A percentile compares a stretch with the other conserved stretches of the same genome.
Evolutionary conservation across 2,888 invertebrate species (phyloP).

Genomic region (Darwinula stevensoni): DNA sequence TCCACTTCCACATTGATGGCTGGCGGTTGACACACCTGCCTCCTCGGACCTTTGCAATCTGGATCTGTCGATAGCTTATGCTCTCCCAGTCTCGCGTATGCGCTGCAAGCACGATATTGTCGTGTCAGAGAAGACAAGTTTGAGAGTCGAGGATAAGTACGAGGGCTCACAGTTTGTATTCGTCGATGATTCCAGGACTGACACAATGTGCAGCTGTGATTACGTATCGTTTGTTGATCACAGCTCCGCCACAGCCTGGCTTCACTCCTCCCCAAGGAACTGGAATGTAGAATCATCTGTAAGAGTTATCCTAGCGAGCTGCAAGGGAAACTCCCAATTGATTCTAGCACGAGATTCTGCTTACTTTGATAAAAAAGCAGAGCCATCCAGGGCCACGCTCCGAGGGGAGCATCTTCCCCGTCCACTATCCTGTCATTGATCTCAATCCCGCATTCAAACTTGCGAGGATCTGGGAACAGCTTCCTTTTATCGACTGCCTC

Average conservation of each 20-base stretch:
- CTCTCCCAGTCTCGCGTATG: not conserved
- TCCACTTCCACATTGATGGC: not conserved
- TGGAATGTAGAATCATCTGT: not conserved
- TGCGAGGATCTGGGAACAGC: conserved; percentile 1
- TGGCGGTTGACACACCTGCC: too few species aligned
- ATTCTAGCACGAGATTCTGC: too few species aligned
- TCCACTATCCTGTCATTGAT: not conserved
- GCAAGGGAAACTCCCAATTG: too few species aligned
- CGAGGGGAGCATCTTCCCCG: not conserved
- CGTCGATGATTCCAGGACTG: too few species aligned
- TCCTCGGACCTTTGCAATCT: too few species aligned
- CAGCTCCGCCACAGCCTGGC: not conserved
- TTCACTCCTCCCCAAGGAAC: not conserved
- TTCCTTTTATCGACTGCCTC: not conserved
- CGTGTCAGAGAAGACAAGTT: too few species aligned
- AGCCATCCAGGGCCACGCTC: conserved; percentile 1
- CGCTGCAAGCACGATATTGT: too few species aligned
- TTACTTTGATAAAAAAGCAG: not conserved
- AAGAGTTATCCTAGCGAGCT: too few species aligned
- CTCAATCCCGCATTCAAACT: not conserved
- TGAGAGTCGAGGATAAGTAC: too few species aligned
- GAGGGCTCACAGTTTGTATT: too few species aligned
- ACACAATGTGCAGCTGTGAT: conserved; percentile 1
- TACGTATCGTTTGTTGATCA: conserved; percentile 1
- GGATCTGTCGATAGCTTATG: not conserved